phyloP scores from a whole-genome alignment of 2,888 invertebrate species.

The Bursaphelenchus okinawaensis region DNA sequence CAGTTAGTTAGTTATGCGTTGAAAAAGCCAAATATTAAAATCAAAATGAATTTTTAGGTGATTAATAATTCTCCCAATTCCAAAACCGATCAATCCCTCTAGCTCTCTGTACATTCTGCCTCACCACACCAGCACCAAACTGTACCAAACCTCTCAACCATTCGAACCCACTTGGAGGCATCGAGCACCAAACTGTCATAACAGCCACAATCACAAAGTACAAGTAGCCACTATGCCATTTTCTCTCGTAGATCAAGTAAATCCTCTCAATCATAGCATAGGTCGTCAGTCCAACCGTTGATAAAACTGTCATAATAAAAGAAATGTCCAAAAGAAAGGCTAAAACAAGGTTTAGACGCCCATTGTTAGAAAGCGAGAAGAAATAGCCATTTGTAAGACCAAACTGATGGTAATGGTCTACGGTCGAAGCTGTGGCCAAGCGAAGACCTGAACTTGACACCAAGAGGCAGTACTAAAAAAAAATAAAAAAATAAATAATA shows the following conservation, averaged over 20 bases:
- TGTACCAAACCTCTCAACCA: background rate
- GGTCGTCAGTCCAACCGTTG: background rate
- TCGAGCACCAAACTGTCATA: background rate
- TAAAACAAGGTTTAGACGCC: background rate
- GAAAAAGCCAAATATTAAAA: too few relatives aligned
- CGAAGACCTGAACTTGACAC: background rate
- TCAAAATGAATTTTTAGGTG: too few relatives aligned
- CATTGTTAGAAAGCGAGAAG: background rate
- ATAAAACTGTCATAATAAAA: background rate
- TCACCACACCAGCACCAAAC: background rate
- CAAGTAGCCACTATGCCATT: background rate
- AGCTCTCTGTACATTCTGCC: background rate
- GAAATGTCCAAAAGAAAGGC: background rate
- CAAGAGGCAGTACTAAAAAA: background rate
- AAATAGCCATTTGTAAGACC: too few relatives aligned
- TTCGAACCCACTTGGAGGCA: background rate
- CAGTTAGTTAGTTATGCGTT: too few relatives aligned
- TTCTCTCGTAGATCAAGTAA: background rate
- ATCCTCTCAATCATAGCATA: background rate
- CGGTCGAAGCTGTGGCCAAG: too few relatives aligned
- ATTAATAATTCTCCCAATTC: too few relatives aligned
- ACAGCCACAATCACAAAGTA: background rate
- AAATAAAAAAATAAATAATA: background rate
- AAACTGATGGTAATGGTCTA: too few relatives aligned
- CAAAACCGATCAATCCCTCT: background rate